Conservation (phyloP, 2,113 vertebrate genomes). For the Lampris incognitus region DNA sequence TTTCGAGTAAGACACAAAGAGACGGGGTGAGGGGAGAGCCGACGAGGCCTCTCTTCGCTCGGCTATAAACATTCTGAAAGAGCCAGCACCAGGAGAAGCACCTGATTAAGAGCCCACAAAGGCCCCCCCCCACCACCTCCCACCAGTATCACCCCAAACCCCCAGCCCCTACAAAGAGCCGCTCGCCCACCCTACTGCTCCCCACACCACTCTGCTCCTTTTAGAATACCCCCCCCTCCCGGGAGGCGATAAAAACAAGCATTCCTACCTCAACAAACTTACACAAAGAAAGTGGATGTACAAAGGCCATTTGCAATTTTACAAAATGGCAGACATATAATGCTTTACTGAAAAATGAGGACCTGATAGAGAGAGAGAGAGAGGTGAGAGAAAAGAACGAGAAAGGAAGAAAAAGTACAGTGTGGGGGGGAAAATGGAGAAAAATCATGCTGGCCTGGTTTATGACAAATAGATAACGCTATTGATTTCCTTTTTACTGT, state of each 20-base stretch:
- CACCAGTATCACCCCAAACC: conserved; percentile 30
- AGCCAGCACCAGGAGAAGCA: conserved; percentile 64
- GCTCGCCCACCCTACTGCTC: conserved; percentile 51
- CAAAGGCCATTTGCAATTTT: conserved; percentile 79
- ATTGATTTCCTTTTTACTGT: conserved; percentile 85
- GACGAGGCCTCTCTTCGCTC: conserved; percentile 66
- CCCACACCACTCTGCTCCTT: conserved; percentile 43
- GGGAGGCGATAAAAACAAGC: conserved; percentile 63
- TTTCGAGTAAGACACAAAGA: conserved; percentile 70
- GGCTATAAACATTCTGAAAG: conserved; percentile 71
- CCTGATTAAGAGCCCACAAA: conserved; percentile 80
- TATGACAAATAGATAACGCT: conserved; percentile 86
- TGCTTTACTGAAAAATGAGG: conserved; percentile 79
- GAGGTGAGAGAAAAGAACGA: conserved; percentile 75
- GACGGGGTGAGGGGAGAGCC: conserved; percentile 67
- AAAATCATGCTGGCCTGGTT: conserved; percentile 86
- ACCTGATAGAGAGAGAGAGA: conserved; percentile 76
- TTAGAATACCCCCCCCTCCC: conserved; percentile 55
- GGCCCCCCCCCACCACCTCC: conserved; percentile 40
- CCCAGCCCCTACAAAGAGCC: conserved; percentile 47
- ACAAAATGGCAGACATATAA: conserved; percentile 79
- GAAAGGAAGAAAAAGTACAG: conserved; percentile 71
- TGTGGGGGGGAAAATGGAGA: conserved; percentile 76
- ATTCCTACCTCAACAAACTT: conserved; percentile 64
- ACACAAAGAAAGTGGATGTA: conserved; percentile 77